Base-by-base conservation (phyloP, 2,888 invertebrate species). In the Entomobrya proxima region DNA sequence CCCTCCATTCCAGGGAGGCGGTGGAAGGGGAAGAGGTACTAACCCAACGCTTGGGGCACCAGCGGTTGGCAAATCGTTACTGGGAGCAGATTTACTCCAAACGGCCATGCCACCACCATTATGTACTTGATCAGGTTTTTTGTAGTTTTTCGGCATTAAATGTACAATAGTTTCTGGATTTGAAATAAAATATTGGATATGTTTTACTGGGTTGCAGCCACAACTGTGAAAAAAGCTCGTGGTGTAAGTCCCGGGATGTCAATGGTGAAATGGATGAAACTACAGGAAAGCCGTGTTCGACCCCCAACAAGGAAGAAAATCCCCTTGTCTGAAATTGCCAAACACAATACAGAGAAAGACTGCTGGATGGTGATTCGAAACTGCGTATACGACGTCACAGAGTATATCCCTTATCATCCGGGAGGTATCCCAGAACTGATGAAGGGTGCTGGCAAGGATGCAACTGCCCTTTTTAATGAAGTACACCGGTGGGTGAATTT, bases 401-500 rank as follows among this genome's bases (percentile, higher is more conserved):
- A 88, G n/a, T 90, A 90, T 58, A 37, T 82, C 2, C 83, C 84
- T 13, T 90, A 88, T 80, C 90, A 90, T 77, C 90, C 90, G 15
- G 90, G 90, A 15, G 90, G 89, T 11, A 76, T 88, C 5, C 85
- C 86, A 24, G 87, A 89, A 69, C 69, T 90, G 9, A 89, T 90
- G 89, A 90, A 88, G 78, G 89, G 89, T 35, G 89, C 89, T 55
- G 90, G 90, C 5, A 82, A 86, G 67, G 87, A 88, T 79, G 88
- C 86, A 0, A 88, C 87, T 7, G 75, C 77, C 2, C 24, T 88
- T 15, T 88, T 88, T 18, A 87, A 88, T 72, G 80, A 78, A 50
- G 84, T 89, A 64, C 90, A 90, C 79, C 81, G 87, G 2, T 90
- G 88, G 77, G 90, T 90, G 7, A 90, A 90, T 64, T 86, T 87